Conservation (phyloP, 2,113 vertebrate genomes). For the Lepisosteus oculatus region DNA sequence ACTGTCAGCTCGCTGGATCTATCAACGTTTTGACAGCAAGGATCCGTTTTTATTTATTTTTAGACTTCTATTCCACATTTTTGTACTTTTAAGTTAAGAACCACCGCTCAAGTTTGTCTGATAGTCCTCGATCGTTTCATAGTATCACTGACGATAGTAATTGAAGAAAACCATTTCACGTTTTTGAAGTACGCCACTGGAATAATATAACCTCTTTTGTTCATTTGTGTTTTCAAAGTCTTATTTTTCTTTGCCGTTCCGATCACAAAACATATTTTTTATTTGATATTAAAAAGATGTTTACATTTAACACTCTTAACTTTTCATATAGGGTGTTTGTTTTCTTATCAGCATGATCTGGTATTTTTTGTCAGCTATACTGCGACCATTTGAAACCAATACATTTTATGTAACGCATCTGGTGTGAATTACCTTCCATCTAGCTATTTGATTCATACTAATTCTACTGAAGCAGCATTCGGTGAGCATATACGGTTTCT, state of each 20-base stretch:
- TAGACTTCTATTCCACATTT: constrained; percentile 29
- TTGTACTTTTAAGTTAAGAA: constrained; percentile 33
- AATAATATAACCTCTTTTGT: constrained; percentile 17
- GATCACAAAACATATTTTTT: constrained; percentile 13
- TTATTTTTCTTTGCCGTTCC: constrained; percentile 21
- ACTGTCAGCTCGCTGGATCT: constrained; percentile 23
- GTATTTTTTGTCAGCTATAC: neutral
- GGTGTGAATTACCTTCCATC: constrained; percentile 20
- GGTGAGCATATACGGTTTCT: constrained; percentile 15
- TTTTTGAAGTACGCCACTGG: constrained; percentile 5
- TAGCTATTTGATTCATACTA: constrained; percentile 18
- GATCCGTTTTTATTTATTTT: constrained; percentile 19
- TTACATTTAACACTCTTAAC: constrained; percentile 11
- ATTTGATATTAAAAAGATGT: constrained; percentile 3
- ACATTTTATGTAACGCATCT: constrained; percentile 32
- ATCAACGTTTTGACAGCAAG: constrained; percentile 20
- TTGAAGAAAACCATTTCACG: constrained; percentile 32
- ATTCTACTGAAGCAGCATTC: constrained; percentile 14
- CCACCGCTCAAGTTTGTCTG: constrained; percentile 2
- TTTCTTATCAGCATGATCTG: too few relatives aligned
- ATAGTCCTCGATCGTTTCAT: constrained; percentile 3
- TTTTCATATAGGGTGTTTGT: too few relatives aligned
- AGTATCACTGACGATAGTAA: constrained; percentile 3
- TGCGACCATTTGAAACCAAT: constrained; percentile 34
- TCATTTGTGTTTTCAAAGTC: constrained; percentile 16